Evolutionary conservation across 2,888 invertebrate species (phyloP), one percentile per base, ranked within the genome.

Genomic region (Napeogenes sylphis): DNA sequence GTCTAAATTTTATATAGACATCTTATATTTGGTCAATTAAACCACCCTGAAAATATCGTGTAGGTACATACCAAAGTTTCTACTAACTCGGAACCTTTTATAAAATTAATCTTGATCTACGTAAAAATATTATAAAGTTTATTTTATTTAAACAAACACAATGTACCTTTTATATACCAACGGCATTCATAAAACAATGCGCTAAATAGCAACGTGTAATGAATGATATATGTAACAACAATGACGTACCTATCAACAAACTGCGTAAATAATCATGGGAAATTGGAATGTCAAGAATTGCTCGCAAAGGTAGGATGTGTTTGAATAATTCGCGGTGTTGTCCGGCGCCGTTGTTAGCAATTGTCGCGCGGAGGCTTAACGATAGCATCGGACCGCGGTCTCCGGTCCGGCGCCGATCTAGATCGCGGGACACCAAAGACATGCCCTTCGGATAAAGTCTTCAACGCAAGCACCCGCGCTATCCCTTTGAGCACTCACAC

Each of bases 371-470:
- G 78, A 74, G 79, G 72, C 74, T 84, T 84, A 80, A 73, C 78
- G 89, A 90, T 90, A 88, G 73, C 80, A 89, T 89, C 88, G 77
- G 72, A 73, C 85, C 85, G 82, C 75, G 71, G 72, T 71, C 77
- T 77, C 72, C 84, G 81, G 80, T 55, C 35, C 83, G 82, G 81
- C 84, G 85, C 75, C 73, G 78, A 90, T 90, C 88, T 88, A 87
- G 89, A 89, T 89, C 85, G 85, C 87, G 87, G 84, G 80, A 77
- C 81, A 77, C 82, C 86, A 85, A 84, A 86, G 86, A 85, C 87
- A 80, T 82, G 82, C 81, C 81, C 79, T 21, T 78, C 75, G 89
- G 88, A 89, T 89, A 89, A 88, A 89, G 89, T 85, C 86, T 75
- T 88, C 86, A 82, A 74, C 82, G 77, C 77, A 64, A 67, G 80